A percentile compares a stretch with the other conserved stretches of the same genome.
phyloP scores from a whole-genome alignment of 2,797 vertebrate species.

The Clarias laeviceps region DNA sequence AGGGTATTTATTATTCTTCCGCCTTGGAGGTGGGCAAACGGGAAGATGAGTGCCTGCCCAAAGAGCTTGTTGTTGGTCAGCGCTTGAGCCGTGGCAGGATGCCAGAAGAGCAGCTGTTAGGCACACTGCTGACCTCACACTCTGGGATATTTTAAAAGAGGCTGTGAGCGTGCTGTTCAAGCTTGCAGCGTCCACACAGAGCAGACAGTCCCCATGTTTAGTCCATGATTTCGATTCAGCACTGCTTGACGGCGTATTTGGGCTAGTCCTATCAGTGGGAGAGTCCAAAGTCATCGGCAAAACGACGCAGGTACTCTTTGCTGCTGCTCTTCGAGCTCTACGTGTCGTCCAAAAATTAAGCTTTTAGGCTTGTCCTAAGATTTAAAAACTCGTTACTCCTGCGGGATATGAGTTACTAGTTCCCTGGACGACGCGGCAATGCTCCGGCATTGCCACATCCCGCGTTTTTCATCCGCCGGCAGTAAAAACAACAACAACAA shows the following conservation, averaged over 20 bases:
- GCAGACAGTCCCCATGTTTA: background rate
- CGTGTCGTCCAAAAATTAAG: background rate
- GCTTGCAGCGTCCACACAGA: conserved; percentile 67
- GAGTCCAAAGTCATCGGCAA: background rate
- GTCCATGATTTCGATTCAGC: background rate
- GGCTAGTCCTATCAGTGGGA: background rate
- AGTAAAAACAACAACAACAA: conserved; percentile 64
- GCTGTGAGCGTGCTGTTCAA: conserved; percentile 82
- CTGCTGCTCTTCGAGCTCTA: background rate
- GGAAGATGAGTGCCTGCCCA: conserved; percentile 59
- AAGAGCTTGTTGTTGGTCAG: conserved; percentile 62
- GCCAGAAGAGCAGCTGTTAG: conserved; percentile 80
- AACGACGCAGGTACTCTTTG: background rate
- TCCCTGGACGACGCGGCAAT: conserved; percentile 64
- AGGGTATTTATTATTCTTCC: background rate
- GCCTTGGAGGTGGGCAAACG: conserved; percentile 37
- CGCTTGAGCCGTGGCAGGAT: conserved; percentile 64
- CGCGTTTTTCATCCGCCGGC: conserved; percentile 72
- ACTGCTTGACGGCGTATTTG: background rate
- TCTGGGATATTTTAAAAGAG: conserved; percentile 88
- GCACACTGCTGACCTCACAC: conserved; percentile 84
- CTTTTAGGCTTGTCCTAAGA: background rate
- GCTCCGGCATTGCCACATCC: conserved; percentile 81
- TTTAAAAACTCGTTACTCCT: background rate
- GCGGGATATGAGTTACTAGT: conserved; percentile 36